These are phyloP conservation scores for Rhingia rostrata DNA, from an alignment of 2,888 invertebrate genomes.

Conservation along the genomic window DNA sequence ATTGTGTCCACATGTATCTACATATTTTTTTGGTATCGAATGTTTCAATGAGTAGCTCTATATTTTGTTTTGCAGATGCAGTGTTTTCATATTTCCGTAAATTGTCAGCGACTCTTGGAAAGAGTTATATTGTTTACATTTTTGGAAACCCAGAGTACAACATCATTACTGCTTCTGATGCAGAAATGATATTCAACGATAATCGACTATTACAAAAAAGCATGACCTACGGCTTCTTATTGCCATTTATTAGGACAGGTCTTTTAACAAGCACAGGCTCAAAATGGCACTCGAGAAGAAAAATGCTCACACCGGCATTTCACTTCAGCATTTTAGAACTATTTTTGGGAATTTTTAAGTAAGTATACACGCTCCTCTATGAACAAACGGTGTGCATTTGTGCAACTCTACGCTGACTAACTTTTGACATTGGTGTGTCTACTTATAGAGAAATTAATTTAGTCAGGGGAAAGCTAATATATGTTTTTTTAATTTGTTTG, in stretches of 20 bases:
- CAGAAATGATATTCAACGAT: conserved; percentile 78
- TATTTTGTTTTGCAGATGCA: background rate
- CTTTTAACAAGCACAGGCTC: conserved; percentile 78
- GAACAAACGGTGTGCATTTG: background rate
- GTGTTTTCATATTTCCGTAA: conserved; percentile 44
- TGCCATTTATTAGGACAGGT: conserved; percentile 77
- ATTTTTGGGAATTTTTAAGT: conserved; percentile 80
- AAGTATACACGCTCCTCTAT: conserved; percentile 9
- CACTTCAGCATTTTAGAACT: conserved; percentile 79
- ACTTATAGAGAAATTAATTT: too few species aligned
- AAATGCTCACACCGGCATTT: conserved; percentile 79
- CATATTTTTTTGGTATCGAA: too few species aligned
- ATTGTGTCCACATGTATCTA: too few species aligned
- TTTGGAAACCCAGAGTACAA: background rate
- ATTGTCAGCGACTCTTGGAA: conserved; percentile 75
- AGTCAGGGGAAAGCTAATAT: too few species aligned
- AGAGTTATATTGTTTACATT: background rate
- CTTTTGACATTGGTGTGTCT: too few species aligned
- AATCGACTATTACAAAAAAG: conserved; percentile 77
- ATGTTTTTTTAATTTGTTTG: too few species aligned
- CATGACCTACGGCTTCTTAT: conserved; percentile 77
- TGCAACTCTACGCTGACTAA: too few species aligned
- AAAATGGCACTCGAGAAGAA: conserved; percentile 79
- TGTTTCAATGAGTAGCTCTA: too few species aligned
- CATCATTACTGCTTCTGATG: conserved; percentile 75